These are phyloP conservation scores for Notothenia coriiceps DNA, from an alignment of 2,113 vertebrate genomes.

Conservation along the genomic window DNA sequence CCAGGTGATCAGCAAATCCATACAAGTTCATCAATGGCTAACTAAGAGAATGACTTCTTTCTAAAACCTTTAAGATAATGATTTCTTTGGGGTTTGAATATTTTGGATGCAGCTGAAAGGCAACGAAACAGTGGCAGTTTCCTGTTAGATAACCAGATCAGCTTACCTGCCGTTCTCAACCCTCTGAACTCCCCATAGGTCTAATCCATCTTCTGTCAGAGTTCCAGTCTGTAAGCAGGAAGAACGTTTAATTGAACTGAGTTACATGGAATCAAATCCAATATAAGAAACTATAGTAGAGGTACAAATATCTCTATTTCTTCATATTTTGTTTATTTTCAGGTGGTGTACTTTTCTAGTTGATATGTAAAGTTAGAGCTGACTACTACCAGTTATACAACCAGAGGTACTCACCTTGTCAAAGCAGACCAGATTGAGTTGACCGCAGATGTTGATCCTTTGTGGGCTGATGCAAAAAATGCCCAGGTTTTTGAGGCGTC, in stretches of 20 bases:
- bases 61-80: no score
- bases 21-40: not conserved
- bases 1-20: not conserved
- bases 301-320: not conserved
- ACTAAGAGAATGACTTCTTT: not conserved
- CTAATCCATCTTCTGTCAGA: constrained; percentile 96
- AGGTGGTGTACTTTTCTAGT: not conserved
- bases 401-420: constrained; percentile 88
- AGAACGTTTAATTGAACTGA: not conserved
- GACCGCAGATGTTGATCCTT: constrained; percentile 98
- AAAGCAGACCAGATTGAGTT: constrained; percentile 97
- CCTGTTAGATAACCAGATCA: not conserved
- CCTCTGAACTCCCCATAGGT: constrained; percentile 95
- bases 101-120: not conserved
- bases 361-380: no score
- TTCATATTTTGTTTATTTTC: no score
- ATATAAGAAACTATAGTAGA: not conserved
- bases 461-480: constrained; percentile 99
- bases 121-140: not conserved
- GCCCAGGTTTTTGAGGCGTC: constrained; percentile 90
- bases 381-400: not conserved
- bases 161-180: constrained; percentile 89
- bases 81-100: no score
- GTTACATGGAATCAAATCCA: not conserved
- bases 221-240: constrained; percentile 90